These are phyloP conservation scores for Anas platyrhynchos DNA, from an alignment of 2,113 vertebrate species.

Conservation along the genomic window DNA sequence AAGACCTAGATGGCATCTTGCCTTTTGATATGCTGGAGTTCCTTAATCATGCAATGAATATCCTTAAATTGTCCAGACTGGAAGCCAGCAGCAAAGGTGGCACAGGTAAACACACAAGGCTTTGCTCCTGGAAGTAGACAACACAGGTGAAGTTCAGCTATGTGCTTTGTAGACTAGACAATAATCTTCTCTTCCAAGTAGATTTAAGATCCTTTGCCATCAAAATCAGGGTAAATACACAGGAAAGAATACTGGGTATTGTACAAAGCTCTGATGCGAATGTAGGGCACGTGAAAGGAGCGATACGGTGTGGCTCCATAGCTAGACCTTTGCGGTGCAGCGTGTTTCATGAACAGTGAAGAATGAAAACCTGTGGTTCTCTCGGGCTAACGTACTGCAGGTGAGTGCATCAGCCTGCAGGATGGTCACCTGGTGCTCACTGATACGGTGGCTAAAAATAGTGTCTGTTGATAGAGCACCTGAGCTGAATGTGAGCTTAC, in stretches of 20 bases:
- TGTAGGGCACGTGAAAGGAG: not conserved
- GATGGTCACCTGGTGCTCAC: not conserved
- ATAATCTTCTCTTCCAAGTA: not conserved
- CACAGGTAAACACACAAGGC: not conserved
- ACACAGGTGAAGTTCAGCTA: not conserved
- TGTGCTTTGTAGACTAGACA: not conserved
- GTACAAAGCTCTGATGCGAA: too few species aligned
- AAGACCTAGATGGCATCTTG: not conserved
- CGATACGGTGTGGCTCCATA: too few species aligned
- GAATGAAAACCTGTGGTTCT: not conserved
- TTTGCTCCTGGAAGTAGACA: not conserved
- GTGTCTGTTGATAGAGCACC: not conserved
- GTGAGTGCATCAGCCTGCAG: not conserved
- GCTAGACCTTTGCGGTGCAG: not conserved
- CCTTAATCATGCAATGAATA: not conserved
- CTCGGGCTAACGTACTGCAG: not conserved
- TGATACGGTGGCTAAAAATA: not conserved
- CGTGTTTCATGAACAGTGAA: not conserved
- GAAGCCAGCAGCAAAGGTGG: not conserved
- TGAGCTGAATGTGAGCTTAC: not conserved
- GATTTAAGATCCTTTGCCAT: not conserved
- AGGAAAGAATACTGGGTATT: not conserved
- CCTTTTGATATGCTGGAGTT: not conserved
- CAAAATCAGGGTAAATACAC: rapidly evolving
- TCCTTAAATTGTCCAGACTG: not conserved